Evolutionary conservation across 2,888 invertebrate genomes (phyloP), one percentile per base, ranked within the genome.

Genomic region (Vanessa cardui): DNA sequence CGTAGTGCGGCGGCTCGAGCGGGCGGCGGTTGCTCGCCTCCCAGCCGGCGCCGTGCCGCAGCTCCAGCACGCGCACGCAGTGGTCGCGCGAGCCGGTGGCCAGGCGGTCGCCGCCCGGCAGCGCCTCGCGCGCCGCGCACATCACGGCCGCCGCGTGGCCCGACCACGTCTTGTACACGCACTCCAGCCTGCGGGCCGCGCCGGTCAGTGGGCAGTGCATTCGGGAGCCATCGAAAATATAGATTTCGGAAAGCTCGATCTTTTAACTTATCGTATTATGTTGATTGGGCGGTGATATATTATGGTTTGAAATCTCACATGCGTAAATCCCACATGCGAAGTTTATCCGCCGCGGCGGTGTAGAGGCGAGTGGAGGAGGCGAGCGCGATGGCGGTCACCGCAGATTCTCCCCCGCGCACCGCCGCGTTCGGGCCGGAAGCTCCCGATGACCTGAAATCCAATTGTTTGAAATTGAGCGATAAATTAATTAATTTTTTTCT

Each of bases 21-120:
- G 95, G 94, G 64, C 95, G 93, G 45, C 95, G 74, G 94, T 94
- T 78, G 90, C 86, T 75, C 70, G 80, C 93, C 81, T 85, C 92
- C 92, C 85, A 88, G 67, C 82, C 83, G 77, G 81, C 87, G 76
- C 94, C 79, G 2, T 83, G 82, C 65, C 77, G 94, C 94, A 94
- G 95, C 94, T 83, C 89, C 4, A 89, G 76, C 0, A 90, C 87
- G 54, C 92, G 78, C 58, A 97, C 96, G 79, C 96, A 96, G 87
- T 98, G 98, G 93, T 98, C 98, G 85, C 97, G 97, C 33, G 96
- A 96, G 69, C 97, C 97, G 20, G 96, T 96, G 45, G 96, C 95
- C n/a, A 97, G 94, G 70, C 95, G 88, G 78, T 96, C 96, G 18
- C 94, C 94, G 33, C 86, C 87, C 6, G 90, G 90, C 18, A 72